phyloP scores from a whole-genome alignment of 2,113 vertebrate genomes.

The Lasiurus borealis region DNA sequence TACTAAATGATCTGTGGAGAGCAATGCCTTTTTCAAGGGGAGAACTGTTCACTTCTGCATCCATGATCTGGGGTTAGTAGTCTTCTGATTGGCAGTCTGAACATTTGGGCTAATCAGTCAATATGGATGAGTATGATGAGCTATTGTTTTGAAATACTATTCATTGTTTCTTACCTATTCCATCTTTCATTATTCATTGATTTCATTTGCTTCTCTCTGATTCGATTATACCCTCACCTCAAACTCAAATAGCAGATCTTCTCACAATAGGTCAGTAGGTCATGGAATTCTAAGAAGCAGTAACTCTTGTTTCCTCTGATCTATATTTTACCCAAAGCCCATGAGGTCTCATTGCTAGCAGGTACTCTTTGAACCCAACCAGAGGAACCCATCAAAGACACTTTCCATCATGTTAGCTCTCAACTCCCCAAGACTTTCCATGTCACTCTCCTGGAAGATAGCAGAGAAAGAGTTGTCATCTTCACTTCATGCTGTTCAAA shows the following conservation, averaged over 20 bases:
- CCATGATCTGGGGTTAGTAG: not conserved
- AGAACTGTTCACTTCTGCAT: not conserved
- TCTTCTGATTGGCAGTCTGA: not conserved
- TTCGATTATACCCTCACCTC: not conserved
- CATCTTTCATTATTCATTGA: not conserved
- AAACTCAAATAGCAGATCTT: not conserved
- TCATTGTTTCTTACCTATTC: not conserved
- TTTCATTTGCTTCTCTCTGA: not conserved
- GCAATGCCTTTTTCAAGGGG: not conserved
- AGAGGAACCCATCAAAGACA: constrained; percentile 71
- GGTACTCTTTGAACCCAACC: constrained; percentile 1
- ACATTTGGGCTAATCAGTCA: not conserved
- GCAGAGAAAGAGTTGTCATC: constrained; percentile 83
- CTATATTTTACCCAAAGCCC: not conserved
- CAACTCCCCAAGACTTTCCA: constrained; percentile 61
- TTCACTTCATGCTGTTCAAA: constrained; percentile 85
- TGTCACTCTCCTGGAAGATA: constrained; percentile 79
- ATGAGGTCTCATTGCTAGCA: not conserved
- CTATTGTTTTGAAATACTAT: not conserved
- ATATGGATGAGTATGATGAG: not conserved
- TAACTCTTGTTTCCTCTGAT: not conserved
- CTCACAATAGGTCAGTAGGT: not conserved
- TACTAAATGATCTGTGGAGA: not conserved
- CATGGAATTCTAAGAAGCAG: not conserved
- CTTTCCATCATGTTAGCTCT: constrained; percentile 70